Evolutionary conservation across 2,888 invertebrate genomes (phyloP).

Genomic region (Ophion ellenae): DNA sequence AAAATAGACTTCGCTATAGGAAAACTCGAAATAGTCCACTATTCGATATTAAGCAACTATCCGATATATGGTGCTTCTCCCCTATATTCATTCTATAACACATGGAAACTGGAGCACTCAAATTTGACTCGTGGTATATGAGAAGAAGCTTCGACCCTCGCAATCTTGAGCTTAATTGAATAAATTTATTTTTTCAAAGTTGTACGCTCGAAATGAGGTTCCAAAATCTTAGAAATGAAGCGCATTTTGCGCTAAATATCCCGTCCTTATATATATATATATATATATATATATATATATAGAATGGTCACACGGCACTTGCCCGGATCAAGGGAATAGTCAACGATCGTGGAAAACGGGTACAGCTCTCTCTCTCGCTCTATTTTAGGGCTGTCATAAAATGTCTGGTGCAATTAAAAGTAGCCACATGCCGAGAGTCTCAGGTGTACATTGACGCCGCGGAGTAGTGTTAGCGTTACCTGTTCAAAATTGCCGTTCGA

Average conservation of each 20-base stretch:
- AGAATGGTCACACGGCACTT: too few species aligned
- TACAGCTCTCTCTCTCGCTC: neutral
- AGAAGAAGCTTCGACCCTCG: neutral
- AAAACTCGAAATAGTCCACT: too few species aligned
- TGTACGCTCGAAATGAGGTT: neutral
- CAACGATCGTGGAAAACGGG: constrained; percentile 5
- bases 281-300: neutral
- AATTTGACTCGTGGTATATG: neutral
- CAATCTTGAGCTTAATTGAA: neutral
- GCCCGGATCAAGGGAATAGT: neutral
- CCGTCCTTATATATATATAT: neutral
- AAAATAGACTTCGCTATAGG: too few species aligned
- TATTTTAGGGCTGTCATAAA: constrained; percentile 5
- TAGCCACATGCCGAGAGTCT: constrained; percentile 6
- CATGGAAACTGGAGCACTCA: neutral
- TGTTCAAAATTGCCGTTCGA: neutral
- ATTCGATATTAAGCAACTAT: too few species aligned
- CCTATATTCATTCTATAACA: neutral
- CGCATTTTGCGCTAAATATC: neutral
- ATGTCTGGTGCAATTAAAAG: constrained; percentile 20
- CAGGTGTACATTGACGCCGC: neutral
- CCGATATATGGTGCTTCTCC: too few species aligned
- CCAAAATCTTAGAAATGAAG: constrained; percentile 13
- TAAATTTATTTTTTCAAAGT: neutral
- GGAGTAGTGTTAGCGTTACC: neutral